phyloP scores from a whole-genome alignment of 2,113 vertebrate species.

The Thinocorus orbignyianus region DNA sequence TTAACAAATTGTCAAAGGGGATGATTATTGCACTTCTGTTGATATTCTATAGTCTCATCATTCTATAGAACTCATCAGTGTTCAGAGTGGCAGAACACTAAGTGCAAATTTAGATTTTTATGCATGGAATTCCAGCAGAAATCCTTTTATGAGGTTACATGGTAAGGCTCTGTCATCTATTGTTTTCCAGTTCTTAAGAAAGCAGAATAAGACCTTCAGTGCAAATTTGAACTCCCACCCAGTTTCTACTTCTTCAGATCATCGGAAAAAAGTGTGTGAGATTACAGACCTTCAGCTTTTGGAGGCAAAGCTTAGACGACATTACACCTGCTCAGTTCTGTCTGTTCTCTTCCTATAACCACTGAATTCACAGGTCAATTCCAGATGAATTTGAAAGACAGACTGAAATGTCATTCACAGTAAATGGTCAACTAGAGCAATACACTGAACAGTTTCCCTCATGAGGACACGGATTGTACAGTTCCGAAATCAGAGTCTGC shows the following conservation, averaged over 20 bases:
- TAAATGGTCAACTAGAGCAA: background rate
- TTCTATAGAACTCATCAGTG: background rate
- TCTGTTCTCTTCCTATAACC: background rate
- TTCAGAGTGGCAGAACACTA: background rate
- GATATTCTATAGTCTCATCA: background rate
- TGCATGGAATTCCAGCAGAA: background rate
- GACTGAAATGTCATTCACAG: background rate
- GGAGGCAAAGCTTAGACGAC: background rate
- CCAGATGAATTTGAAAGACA: background rate
- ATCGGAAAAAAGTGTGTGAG: background rate
- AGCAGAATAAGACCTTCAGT: background rate
- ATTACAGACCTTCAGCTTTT: background rate
- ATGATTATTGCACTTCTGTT: background rate
- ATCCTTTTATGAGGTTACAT: background rate
- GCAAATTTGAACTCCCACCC: background rate
- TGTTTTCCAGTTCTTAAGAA: background rate
- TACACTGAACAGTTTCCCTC: background rate
- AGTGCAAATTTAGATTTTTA: background rate
- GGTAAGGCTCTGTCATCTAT: background rate
- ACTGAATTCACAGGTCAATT: background rate
- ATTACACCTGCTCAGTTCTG: fast-evolving
- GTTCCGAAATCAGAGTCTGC: background rate
- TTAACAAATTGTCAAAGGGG: background rate
- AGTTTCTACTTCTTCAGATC: background rate
- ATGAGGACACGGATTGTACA: background rate